Evolutionary conservation across 1,140 invertebrate species (phyloP), one percentile per base, ranked within the genome.

Genomic region (Drosophila willistoni): DNA sequence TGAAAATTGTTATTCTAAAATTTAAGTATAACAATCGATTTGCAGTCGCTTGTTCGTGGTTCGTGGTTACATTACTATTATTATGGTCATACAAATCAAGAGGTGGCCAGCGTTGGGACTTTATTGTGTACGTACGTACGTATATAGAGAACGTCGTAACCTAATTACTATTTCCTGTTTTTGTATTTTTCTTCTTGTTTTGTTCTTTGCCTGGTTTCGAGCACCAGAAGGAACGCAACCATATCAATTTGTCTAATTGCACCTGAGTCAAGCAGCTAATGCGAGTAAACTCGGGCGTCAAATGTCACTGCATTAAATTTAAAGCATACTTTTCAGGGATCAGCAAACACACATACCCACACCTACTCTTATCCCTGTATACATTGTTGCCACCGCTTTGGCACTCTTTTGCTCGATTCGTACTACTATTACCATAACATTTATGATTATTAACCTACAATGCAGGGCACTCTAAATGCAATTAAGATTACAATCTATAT

Each of bases 401-500:
- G 25, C 54, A 10, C 67, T 14, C n/a, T 13, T 39, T 17, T 36
- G 36, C 59, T 60, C 60, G 47, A 13, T 66, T 64, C 73, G 82
- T 60, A 60, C 65, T 75, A 86, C 83, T 86, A 86, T 86, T 86
- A 86, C 83, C 83, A 87, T 86, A 87, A 87, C 83, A 86, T 86
- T 86, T 86, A 87, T 87, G 85, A 89, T 87, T 87, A 87, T 87
- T 87, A 87, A 87, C 85, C 84, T 77, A 87, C 84, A 87, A 87
- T 87, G 84, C 84, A 82, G 86, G 85, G 84, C 84, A 87, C 84
- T 87, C 84, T 87, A 87, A 87, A 89, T 87, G 85, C 84, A 87
- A 87, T 87, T 87, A 87, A 87, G 84, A 87, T 87, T 81, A 87
- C 81, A 77, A 87, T 87, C 84, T 81, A 73, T 90, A 89, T 89